Evolutionary conservation across 2,113 vertebrate genomes (phyloP).

Genomic region (Spea multiplicata): DNA sequence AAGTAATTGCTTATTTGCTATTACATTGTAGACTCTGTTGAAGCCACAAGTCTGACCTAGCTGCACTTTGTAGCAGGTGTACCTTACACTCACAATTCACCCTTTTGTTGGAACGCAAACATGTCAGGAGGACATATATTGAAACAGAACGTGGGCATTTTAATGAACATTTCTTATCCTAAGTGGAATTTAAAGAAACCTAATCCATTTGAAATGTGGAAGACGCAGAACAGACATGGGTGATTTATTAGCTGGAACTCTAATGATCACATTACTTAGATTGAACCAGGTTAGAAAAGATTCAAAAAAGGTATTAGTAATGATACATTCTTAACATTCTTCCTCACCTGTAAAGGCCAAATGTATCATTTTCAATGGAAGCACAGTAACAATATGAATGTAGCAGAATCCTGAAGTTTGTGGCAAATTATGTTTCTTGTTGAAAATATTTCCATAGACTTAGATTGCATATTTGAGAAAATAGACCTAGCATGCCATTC

Average conservation of each 20-base stretch:
- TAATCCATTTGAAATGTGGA: conserved; percentile 50
- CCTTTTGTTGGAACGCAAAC: conserved; percentile 75
- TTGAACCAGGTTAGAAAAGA: conserved; percentile 48
- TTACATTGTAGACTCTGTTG: conserved; percentile 67
- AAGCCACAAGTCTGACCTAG: conserved; percentile 75
- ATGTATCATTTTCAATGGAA: neutral
- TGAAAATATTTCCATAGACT: no score
- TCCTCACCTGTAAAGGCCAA: neutral
- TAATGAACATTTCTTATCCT: conserved; percentile 59
- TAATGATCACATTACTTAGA: conserved; percentile 53
- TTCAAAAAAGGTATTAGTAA: conserved; percentile 43
- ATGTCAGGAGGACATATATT: conserved; percentile 66
- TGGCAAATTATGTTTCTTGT: no score
- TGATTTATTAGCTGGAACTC: conserved; percentile 51
- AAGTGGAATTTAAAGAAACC: conserved; percentile 65
- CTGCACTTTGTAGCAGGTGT: conserved; percentile 84
- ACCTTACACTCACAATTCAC: conserved; percentile 75
- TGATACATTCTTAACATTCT: conserved; percentile 21
- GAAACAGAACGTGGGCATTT: conserved; percentile 65
- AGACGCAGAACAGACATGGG: conserved; percentile 51
- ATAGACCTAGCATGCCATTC: no score
- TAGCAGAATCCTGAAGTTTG: neutral
- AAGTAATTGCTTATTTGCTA: conserved; percentile 88
- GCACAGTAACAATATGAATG: neutral
- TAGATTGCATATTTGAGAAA: no score